Evolutionary conservation across 2,888 invertebrate genomes (phyloP).

Genomic region (Diarsia mendica): DNA sequence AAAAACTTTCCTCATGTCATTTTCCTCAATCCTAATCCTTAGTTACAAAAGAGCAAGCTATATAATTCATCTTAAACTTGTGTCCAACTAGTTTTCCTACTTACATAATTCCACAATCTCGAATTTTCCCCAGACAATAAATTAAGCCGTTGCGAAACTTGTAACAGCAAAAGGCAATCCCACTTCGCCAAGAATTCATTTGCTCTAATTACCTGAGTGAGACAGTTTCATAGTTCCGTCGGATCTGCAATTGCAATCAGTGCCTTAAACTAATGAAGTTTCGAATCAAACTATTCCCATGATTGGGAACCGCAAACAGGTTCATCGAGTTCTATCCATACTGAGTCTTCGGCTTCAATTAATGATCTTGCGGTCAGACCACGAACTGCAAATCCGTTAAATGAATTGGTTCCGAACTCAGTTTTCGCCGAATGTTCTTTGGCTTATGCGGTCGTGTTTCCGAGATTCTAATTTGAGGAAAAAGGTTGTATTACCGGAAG

Average conservation of each 20-base stretch:
- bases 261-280: slow-evolving; percentile 64
- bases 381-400: slow-evolving; percentile 75
- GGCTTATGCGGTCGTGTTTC: slow-evolving; percentile 30
- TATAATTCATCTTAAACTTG: background rate
- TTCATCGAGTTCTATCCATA: slow-evolving; percentile 51
- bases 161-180: slow-evolving; percentile 48
- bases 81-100: background rate
- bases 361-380: slow-evolving; percentile 76
- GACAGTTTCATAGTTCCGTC: slow-evolving; percentile 50
- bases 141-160: slow-evolving; percentile 52
- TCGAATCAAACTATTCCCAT: slow-evolving; percentile 67
- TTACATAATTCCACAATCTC: slow-evolving; percentile 30
- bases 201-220: slow-evolving; percentile 55
- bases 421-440: slow-evolving; percentile 52
- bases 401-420: slow-evolving; percentile 75
- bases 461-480: slow-evolving; percentile 29
- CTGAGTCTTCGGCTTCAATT: slow-evolving; percentile 76
- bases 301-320: slow-evolving; percentile 66
- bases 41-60: background rate
- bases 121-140: slow-evolving; percentile 24
- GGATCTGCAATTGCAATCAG: slow-evolving; percentile 63
- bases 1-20: too few species aligned
- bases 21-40: background rate
- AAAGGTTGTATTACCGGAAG: slow-evolving; percentile 9
- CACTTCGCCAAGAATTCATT: slow-evolving; percentile 52